A percentile compares a stretch with the other conserved stretches of the same genome.
Evolutionary conservation across 2,888 invertebrate genomes (phyloP).

Genomic region (Neocrepidodera transversa): DNA sequence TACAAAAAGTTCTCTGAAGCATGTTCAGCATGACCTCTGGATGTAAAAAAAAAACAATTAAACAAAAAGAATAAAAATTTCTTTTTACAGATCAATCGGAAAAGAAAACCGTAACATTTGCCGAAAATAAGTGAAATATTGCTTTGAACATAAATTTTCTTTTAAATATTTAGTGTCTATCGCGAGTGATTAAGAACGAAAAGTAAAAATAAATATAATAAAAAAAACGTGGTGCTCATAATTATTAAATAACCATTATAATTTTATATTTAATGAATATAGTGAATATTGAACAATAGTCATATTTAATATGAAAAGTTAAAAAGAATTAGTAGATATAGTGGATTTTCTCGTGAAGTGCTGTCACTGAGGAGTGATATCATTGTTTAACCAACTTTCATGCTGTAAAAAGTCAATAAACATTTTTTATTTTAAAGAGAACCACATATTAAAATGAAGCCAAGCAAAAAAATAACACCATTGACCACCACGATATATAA

Average conservation of each 20-base stretch:
- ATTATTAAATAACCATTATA: conserved; percentile 12
- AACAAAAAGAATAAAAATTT: conserved; percentile 30
- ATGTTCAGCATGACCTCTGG: conserved; percentile 30
- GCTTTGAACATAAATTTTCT: conserved; percentile 30
- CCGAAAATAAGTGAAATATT: conserved; percentile 46
- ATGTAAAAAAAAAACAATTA: conserved; percentile 22
- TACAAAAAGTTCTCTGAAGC: conserved; percentile 14
- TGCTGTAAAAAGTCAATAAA: too few relatives aligned
- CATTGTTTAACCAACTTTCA: too few relatives aligned
- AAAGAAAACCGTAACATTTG: conserved; percentile 49
- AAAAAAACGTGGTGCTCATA: conserved; percentile 20
- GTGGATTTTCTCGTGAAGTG: too few relatives aligned
- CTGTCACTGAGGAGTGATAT: too few relatives aligned
- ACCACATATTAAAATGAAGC: too few relatives aligned
- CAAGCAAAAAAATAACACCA: too few relatives aligned
- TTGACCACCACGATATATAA: too few relatives aligned
- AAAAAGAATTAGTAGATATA: too few relatives aligned
- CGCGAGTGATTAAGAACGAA: conserved; percentile 7
- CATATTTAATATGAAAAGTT: too few relatives aligned
- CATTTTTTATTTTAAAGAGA: too few relatives aligned
- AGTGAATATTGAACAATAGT: too few relatives aligned
- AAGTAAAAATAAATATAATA: conserved; percentile 5
- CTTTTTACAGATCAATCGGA: conserved; percentile 47
- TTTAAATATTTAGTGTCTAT: neutral
- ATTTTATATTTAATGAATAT: conserved; percentile 1